Conservation (phyloP, 2,888 invertebrate species). For the Synanthedon vespiformis region DNA sequence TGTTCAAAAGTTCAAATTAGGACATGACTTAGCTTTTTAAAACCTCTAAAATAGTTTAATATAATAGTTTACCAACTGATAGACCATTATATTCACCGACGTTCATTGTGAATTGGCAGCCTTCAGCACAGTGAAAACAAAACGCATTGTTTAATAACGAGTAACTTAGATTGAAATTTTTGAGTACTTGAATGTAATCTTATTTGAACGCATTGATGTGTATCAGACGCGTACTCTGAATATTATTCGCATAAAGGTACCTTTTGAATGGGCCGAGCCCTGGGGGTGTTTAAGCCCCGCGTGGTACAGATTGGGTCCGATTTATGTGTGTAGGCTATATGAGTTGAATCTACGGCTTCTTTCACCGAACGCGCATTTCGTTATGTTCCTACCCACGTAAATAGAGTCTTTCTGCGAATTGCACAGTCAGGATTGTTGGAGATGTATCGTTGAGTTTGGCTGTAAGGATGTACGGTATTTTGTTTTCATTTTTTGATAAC, state of each 20-base stretch:
- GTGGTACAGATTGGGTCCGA: conserved; percentile 29
- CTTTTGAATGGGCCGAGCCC: conserved; percentile 1
- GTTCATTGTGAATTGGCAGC: too few relatives aligned
- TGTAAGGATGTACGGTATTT: not conserved
- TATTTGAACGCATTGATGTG: too few relatives aligned
- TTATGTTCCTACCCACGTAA: conserved; percentile 8
- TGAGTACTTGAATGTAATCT: too few relatives aligned
- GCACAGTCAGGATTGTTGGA: conserved; percentile 21
- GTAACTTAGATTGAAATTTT: too few relatives aligned
- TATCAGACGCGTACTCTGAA: not conserved
- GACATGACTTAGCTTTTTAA: too few relatives aligned
- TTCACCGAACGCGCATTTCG: not conserved
- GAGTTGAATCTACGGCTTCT: conserved; percentile 6
- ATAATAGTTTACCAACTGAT: too few relatives aligned
- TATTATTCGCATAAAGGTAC: not conserved
- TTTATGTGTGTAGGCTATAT: conserved; percentile 22
- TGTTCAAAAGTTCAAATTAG: too few relatives aligned
- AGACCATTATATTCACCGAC: too few relatives aligned
- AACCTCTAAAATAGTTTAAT: too few relatives aligned
- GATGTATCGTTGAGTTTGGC: not conserved
- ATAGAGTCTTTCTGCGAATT: conserved; percentile 25
- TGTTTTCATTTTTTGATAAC: not conserved
- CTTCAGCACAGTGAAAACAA: too few relatives aligned
- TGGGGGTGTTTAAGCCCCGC: conserved; percentile 6
- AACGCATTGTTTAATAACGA: too few relatives aligned